Base-by-base conservation (phyloP, 2,797 vertebrate species). In the Mareca strepera region DNA sequence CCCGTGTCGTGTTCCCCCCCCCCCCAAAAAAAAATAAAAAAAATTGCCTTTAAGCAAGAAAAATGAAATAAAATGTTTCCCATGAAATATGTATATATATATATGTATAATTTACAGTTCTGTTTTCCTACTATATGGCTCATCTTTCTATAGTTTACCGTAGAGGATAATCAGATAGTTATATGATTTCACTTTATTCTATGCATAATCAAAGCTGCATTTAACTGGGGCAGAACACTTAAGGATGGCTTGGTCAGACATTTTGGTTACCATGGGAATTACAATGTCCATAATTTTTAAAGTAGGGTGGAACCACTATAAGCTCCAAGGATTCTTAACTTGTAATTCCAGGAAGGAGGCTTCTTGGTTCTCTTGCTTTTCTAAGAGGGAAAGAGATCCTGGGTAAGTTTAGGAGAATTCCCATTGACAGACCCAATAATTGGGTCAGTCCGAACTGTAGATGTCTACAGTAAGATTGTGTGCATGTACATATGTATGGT, bases 211-310 rank as follows among this genome's bases (percentile, higher is more conserved):
- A 88, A 86, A 84, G 13, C n/a, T 73, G 12, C 44, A 60, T 78
- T 90, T 93, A 94, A 56, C 67, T 79, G 48, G 17, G 58, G 37
- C 37, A 70, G 48, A 50, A 37, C 50, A 55, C 46, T 56, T 62
- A 78, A 91, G 56, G 23, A 85, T 86, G 58, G 74, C n/a, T 84
- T 78, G 44, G 12, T 81, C 59, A 3, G 21, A 62, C 50, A 81
- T 69, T 94, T 94, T 73, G 8, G 39, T 82, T 89, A 77, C 64
- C 29, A 56, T 70, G 66, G 62, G 55, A 90, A 92, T 86, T 63
- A 79, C 16, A 35, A 73, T 78, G 25, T 81, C 82, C 66, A 58
- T 80, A 5, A 2, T 41, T 93, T 88, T 72, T 87, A 35, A 89
- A 80, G 41, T n/a, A 78, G 88, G 53, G 55, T 69, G 69, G 53